These are phyloP conservation scores for Encarsia formosa DNA, from an alignment of 2,888 invertebrate species.

Conservation along the genomic window DNA sequence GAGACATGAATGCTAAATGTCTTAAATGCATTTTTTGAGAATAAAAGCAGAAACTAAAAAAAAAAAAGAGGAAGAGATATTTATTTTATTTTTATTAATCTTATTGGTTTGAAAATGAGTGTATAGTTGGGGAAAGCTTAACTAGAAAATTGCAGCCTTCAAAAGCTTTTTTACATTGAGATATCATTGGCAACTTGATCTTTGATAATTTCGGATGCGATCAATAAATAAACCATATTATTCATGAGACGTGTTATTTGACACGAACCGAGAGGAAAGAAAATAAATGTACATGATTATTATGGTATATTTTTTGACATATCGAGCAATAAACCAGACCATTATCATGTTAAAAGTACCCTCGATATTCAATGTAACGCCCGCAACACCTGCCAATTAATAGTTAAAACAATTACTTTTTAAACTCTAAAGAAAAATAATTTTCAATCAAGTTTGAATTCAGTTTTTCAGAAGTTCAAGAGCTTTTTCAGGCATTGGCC, in stretches of 20 bases:
- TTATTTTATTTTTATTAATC: background rate
- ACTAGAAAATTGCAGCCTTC: too few species aligned
- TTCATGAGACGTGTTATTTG: background rate
- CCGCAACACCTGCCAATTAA: slow-evolving; percentile 49
- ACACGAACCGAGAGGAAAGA: background rate
- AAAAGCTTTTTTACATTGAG: too few species aligned
- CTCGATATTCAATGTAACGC: slow-evolving; percentile 39
- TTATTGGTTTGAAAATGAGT: background rate
- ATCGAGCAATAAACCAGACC: slow-evolving; percentile 40
- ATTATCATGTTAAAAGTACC: slow-evolving; percentile 44
- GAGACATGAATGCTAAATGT: too few species aligned
- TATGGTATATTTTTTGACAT: slow-evolving; percentile 11
- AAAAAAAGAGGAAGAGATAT: slow-evolving; percentile 3
- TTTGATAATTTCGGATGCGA: slow-evolving; percentile 10
- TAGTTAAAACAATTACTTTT: slow-evolving; percentile 25
- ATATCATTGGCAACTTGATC: too few species aligned
- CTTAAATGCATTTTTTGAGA: too few species aligned
- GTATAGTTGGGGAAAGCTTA: too few species aligned
- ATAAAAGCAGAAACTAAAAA: slow-evolving; percentile 1
- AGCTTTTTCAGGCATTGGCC: slow-evolving; percentile 43
- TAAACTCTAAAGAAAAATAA: slow-evolving; percentile 29
- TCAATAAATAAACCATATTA: slow-evolving; percentile 8
- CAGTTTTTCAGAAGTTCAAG: slow-evolving; percentile 39
- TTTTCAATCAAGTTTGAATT: slow-evolving; percentile 28
- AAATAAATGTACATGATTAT: background rate